phyloP scores from a whole-genome alignment of 2,797 vertebrate genomes.

The Danio tinwini region DNA sequence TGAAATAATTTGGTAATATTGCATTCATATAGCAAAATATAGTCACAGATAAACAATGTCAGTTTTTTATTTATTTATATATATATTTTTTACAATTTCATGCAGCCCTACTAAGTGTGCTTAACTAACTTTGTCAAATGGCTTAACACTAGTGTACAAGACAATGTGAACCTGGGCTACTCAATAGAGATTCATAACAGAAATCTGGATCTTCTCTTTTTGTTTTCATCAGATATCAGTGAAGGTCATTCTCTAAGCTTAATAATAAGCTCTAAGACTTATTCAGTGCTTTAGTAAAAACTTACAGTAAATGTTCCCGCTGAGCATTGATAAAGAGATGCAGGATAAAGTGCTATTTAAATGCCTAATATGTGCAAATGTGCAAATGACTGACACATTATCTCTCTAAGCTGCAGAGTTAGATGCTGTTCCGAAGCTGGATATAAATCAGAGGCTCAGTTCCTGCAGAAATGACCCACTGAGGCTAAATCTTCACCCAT shows the following conservation, averaged over 20 bases:
- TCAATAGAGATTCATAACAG: no score
- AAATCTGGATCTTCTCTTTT: no score
- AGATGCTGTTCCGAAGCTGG: conserved; percentile 22
- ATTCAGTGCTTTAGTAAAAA: conserved; percentile 30
- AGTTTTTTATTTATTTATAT: no score
- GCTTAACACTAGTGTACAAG: no score
- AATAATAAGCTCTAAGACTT: not conserved
- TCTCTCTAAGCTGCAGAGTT: not conserved
- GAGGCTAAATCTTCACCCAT: conserved; percentile 37
- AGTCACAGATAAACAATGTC: no score
- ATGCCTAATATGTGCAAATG: conserved; percentile 12
- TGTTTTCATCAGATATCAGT: not conserved
- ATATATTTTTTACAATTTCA: no score
- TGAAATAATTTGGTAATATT: no score
- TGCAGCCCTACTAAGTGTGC: no score
- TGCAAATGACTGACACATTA: not conserved
- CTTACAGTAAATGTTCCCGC: not conserved
- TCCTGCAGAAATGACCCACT: conserved; percentile 8
- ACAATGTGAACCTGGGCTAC: no score
- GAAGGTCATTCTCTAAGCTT: not conserved
- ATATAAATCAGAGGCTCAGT: conserved; percentile 29
- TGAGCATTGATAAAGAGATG: conserved; percentile 16
- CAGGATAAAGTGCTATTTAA: conserved; percentile 28
- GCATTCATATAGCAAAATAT: no score
- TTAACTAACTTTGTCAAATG: no score